Base-by-base conservation (phyloP, 2,888 invertebrate genomes). In the Machimus atricapillus region DNA sequence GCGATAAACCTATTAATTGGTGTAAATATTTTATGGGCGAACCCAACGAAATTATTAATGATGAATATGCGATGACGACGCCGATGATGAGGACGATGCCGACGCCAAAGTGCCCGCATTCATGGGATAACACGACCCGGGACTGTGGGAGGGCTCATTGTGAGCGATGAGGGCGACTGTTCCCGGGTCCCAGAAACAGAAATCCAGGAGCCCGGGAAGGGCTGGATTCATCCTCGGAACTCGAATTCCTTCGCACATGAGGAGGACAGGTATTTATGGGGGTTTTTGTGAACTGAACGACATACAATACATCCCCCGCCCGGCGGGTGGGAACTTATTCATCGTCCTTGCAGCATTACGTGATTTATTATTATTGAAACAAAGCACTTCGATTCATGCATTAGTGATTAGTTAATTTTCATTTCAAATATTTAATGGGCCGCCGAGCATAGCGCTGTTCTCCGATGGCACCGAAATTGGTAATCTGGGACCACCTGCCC, bases 361-460 rank as follows among this genome's bases (percentile, higher is more conserved):
- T 76, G 37, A 76, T 76, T 76, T 76, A 76, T 76, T 76, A 76
- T 76, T 34, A 76, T 76, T 76, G 34, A 34, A 76, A 76, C 76
- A 78, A 78, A 78, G 43, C 78, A 78, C 46, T 78, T 78, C 46
- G 46, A 43, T 78, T 43, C 37, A 78, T 78, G 78, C 43, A 43
- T 78, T 78, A 78, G 78, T 78, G 40, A 78, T 78, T 78, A 27
- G 78, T 43, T 78, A 78, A 78, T 78, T 78, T 78, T 78, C 78
- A 78, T 78, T 78, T 46, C 40, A 78, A 78, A 78, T 78, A 78
- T 78, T 78, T 78, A 46, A 78, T 37, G 76, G 40, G 40, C 14
- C 78, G 78, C 43, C 14, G 16, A 31, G 37, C 37, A 66, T 66
- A 19, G 23, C 27, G 3, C 23, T 34, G 76, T 2, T 76, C 37